A percentile compares a stretch with the other conserved stretches of the same genome.
Conservation (phyloP, 2,888 invertebrate genomes). For the Heterodera filipjevi region DNA sequence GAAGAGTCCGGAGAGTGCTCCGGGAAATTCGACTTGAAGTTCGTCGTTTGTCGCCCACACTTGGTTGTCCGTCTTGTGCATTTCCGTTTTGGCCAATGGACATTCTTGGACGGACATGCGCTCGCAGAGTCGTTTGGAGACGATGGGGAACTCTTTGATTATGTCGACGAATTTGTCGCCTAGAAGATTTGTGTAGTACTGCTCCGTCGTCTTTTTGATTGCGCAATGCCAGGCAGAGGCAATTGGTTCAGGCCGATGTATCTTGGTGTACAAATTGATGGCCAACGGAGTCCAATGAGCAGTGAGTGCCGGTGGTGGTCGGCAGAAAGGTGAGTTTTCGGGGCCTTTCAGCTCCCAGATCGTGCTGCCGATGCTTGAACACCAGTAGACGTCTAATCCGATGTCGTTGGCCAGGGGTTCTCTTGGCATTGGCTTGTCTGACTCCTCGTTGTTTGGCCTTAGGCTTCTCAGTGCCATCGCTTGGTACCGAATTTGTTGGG, state of each 20-base stretch:
- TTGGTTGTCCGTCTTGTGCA: neutral
- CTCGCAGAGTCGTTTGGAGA: neutral
- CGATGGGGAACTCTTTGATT: neutral
- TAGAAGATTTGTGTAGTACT: neutral
- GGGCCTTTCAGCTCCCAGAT: neutral
- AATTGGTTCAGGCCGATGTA: neutral
- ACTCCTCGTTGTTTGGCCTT: no score
- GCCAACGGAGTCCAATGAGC: neutral
- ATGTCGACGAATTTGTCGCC: neutral
- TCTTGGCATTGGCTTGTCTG: neutral
- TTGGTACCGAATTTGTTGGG: no score
- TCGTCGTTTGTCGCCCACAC: neutral
- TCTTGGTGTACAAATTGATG: neutral
- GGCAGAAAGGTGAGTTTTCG: neutral
- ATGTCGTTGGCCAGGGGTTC: neutral
- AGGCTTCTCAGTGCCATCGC: neutral
- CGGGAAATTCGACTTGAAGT: neutral
- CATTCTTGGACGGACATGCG: slow-evolving; percentile 6
- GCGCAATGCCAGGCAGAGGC: neutral
- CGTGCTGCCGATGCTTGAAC: neutral
- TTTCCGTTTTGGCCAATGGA: neutral
- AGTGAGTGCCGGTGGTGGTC: neutral
- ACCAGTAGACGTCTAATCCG: neutral
- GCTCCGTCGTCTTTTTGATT: neutral
- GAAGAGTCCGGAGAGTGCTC: neutral